phyloP scores from a whole-genome alignment of 2,888 invertebrate genomes.

The Myathropa florea region DNA sequence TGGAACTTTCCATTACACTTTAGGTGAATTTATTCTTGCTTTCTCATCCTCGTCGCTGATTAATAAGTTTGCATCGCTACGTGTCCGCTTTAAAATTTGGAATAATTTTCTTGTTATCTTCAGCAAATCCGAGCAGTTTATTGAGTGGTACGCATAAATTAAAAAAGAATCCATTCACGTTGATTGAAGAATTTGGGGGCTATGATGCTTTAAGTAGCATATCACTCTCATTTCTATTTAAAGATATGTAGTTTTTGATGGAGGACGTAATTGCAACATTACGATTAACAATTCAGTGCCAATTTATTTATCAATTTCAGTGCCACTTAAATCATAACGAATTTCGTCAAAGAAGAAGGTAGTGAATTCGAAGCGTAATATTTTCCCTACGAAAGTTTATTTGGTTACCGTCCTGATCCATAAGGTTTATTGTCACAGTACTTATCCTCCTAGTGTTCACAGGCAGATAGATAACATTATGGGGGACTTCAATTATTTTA shows the following conservation, averaged over 20 bases:
- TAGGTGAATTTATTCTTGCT: no score
- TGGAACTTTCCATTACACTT: conserved; percentile 47
- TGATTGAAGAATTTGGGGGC: no score
- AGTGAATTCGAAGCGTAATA: conserved; percentile 73
- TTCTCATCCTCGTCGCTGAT: background rate
- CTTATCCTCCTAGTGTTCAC: conserved; percentile 72
- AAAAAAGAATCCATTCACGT: no score
- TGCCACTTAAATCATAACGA: no score
- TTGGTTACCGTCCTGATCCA: conserved; percentile 74
- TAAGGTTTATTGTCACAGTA: conserved; percentile 73
- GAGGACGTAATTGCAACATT: no score
- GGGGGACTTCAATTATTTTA: conserved; percentile 75
- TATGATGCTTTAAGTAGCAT: conserved; percentile 73
- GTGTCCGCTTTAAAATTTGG: no score
- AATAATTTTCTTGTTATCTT: no score
- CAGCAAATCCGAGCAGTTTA: no score
- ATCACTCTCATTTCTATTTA: conserved; percentile 72
- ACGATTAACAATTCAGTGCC: no score
- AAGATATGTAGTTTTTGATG: conserved; percentile 76
- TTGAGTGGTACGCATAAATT: no score
- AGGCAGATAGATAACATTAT: conserved; percentile 75
- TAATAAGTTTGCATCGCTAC: background rate
- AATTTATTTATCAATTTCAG: no score
- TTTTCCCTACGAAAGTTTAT: conserved; percentile 75
- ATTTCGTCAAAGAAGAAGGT: no score